A percentile compares a stretch with the other conserved stretches of the same genome.
These are phyloP conservation scores for Stegana nigrithorax DNA, from an alignment of 2,888 invertebrate genomes.

Conservation along the genomic window DNA sequence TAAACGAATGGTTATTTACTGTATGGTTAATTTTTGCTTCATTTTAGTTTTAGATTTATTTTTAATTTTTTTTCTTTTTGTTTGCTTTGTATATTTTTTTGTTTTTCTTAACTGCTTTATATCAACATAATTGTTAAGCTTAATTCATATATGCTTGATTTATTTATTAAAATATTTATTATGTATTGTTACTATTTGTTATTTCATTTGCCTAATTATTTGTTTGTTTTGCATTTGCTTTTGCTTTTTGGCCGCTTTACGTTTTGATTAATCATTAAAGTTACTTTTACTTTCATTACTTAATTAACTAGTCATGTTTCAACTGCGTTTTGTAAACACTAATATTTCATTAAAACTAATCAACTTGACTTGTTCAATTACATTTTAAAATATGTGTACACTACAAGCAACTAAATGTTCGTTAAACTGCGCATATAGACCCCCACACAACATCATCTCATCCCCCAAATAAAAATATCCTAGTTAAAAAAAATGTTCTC, in stretches of 20 bases:
- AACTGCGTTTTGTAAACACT: constrained; percentile 58
- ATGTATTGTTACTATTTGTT: no score
- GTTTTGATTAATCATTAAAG: constrained; percentile 38
- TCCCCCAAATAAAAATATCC: no score
- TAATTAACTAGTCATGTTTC: constrained; percentile 36
- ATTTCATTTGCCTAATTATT: constrained; percentile 23
- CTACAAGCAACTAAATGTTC: no score
- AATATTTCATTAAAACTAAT: constrained; percentile 52
- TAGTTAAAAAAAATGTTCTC: no score
- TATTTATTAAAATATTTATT: no score
- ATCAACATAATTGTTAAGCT: no score
- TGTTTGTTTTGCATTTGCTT: constrained; percentile 23
- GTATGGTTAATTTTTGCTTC: constrained; percentile 3
- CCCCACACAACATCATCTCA: no score
- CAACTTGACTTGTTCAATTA: constrained; percentile 40
- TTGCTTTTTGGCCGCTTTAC: constrained; percentile 48
- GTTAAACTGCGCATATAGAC: no score
- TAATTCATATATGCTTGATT: no score
- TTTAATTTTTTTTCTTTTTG: constrained; percentile 13
- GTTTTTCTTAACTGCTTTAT: constrained; percentile 30
- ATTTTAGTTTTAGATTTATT: constrained; percentile 17
- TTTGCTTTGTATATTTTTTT: constrained; percentile 27
- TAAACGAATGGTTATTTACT: no score
- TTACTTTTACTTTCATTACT: constrained; percentile 29
- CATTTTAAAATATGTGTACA: no score